Conservation (phyloP, 2,797 vertebrate genomes). For the Platalea minor region DNA sequence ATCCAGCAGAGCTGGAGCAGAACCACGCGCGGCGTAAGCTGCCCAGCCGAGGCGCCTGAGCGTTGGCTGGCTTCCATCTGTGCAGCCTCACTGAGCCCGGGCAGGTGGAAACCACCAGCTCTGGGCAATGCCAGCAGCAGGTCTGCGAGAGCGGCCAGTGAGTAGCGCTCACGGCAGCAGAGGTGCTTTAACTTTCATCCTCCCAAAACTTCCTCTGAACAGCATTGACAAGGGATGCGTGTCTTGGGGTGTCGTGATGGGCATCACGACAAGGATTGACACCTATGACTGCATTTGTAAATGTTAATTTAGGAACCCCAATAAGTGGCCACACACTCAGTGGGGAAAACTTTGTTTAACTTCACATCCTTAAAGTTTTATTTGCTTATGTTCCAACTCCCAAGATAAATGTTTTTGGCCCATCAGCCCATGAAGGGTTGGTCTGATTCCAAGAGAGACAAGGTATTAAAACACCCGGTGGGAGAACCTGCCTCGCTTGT, state of each 20-base stretch:
- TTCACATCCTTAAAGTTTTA: background rate
- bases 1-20: background rate
- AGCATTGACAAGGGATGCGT: background rate
- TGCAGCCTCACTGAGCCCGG: background rate
- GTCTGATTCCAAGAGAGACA: background rate
- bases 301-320: background rate
- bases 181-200: background rate
- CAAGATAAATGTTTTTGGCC: background rate
- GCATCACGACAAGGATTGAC: background rate
- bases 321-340: background rate
- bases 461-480: background rate
- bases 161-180: background rate
- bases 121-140: background rate
- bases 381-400: background rate
- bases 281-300: background rate
- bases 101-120: background rate
- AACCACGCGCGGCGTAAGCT: fast-evolving
- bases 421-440: background rate
- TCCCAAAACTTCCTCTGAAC: background rate
- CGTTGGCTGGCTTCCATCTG: background rate
- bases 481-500: background rate
- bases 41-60: background rate
- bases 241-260: background rate
- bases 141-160: fast-evolving
- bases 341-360: background rate